phyloP scores from a whole-genome alignment of 2,888 invertebrate species.

The Tenthredo livida region DNA sequence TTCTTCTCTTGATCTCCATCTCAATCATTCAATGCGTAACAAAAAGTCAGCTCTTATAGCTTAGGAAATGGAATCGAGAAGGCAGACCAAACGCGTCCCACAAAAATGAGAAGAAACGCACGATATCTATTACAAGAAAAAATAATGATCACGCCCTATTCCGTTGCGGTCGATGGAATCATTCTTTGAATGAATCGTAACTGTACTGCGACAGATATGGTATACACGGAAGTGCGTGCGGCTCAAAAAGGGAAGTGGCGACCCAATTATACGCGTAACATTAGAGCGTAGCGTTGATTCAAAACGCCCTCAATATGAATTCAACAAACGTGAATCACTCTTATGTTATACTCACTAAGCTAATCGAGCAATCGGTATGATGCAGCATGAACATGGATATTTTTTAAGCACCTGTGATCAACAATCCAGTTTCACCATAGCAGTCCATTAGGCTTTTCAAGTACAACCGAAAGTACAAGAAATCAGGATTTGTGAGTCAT shows the following conservation, averaged over 20 bases:
- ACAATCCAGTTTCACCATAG: background rate
- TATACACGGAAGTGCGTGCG: constrained; percentile 68
- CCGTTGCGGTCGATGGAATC: constrained; percentile 36
- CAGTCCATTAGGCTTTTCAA: background rate
- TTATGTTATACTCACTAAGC: background rate
- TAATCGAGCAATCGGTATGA: constrained; percentile 11
- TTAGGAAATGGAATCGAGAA: background rate
- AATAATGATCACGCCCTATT: background rate
- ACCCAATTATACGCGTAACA: constrained; percentile 62
- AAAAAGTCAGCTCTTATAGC: background rate
- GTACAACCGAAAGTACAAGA: background rate
- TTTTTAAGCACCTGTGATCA: background rate
- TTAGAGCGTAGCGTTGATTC: constrained; percentile 38
- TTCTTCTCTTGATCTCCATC: background rate
- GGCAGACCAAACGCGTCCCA: background rate
- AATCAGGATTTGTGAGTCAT: background rate
- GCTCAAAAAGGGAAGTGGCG: constrained; percentile 66
- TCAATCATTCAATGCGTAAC: background rate
- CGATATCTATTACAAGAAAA: constrained; percentile 17
- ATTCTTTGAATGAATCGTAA: constrained; percentile 38
- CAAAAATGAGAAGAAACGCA: background rate
- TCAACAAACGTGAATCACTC: constrained; percentile 14
- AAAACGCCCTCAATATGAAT: constrained; percentile 38
- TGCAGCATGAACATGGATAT: background rate
- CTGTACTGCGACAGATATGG: constrained; percentile 53